These are phyloP conservation scores for Eira barbara DNA, from an alignment of 2,113 vertebrate species.

Conservation along the genomic window DNA sequence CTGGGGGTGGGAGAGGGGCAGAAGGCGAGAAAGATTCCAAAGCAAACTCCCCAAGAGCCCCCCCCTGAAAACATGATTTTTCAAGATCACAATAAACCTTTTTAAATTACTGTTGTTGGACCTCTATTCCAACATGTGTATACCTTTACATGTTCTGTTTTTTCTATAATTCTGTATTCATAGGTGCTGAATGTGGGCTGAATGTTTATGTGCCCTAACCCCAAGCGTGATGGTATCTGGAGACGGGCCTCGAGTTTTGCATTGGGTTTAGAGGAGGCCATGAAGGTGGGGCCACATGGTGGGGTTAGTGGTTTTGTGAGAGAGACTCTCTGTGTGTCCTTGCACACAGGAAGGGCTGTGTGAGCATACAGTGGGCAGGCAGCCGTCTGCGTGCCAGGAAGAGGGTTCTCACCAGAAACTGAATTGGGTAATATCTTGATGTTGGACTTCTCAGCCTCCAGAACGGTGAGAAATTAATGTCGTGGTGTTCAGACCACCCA, in stretches of 20 bases:
- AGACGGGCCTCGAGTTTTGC: background rate
- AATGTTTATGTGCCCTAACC: background rate
- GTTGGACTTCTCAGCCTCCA: background rate
- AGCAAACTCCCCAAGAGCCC: background rate
- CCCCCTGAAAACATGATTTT: background rate
- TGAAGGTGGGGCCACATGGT: background rate
- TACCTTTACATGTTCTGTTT: background rate
- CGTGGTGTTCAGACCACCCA: background rate
- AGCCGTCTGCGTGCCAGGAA: background rate
- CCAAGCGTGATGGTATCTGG: background rate
- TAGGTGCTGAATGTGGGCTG: background rate
- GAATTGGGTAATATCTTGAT: background rate
- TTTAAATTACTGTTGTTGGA: background rate
- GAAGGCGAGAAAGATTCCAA: background rate
- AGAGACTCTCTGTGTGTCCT: background rate
- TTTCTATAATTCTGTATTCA: background rate
- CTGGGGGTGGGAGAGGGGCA: background rate
- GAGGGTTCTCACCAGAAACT: background rate
- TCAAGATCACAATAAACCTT: background rate
- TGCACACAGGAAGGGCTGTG: rapidly evolving
- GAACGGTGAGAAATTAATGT: background rate
- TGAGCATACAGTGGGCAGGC: background rate
- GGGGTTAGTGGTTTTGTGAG: background rate
- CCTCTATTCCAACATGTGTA: background rate
- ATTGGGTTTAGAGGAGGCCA: background rate